Conservation (phyloP, 2,888 invertebrate species). For the Omphaloscelis lunosa region DNA sequence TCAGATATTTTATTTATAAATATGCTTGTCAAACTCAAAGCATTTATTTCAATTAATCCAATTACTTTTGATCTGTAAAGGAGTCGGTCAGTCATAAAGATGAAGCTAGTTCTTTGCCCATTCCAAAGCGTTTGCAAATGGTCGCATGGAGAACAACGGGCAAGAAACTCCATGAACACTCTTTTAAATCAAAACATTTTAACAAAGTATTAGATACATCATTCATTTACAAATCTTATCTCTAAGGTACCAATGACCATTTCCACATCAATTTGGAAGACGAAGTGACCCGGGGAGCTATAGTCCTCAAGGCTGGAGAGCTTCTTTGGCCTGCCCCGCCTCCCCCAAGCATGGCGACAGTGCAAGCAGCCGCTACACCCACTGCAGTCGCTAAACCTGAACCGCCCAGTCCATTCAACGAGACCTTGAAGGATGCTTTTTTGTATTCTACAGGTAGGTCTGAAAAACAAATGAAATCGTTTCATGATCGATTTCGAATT, state of each 20-base stretch:
- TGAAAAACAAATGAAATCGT: not conserved
- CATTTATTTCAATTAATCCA: too few relatives aligned
- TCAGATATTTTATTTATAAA: constrained; percentile 12
- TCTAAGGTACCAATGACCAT: constrained; percentile 93
- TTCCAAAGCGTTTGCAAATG: too few relatives aligned
- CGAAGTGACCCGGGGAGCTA: constrained; percentile 96
- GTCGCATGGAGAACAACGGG: too few relatives aligned
- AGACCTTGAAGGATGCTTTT: constrained; percentile 92
- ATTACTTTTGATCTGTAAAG: too few relatives aligned
- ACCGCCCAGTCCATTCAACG: constrained; percentile 92
- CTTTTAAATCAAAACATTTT: too few relatives aligned
- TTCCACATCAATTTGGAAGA: constrained; percentile 95
- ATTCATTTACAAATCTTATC: not conserved
- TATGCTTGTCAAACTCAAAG: not conserved
- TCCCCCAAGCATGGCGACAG: constrained; percentile 89
- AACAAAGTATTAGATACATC: too few relatives aligned
- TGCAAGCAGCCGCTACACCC: constrained; percentile 83
- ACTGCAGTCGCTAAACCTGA: constrained; percentile 82
- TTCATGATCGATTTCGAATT: not conserved
- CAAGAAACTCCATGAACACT: too few relatives aligned
- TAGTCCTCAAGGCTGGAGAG: constrained; percentile 94
- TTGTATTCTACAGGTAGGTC: constrained; percentile 92
- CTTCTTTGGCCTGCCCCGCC: constrained; percentile 95
- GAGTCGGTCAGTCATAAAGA: too few relatives aligned
- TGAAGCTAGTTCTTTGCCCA: too few relatives aligned